Percentiles rank a stretch among this genome's conserved stretches.
These are phyloP conservation scores for Suncus etruscus DNA, from an alignment of 2,113 vertebrate species.

Conservation along the genomic window DNA sequence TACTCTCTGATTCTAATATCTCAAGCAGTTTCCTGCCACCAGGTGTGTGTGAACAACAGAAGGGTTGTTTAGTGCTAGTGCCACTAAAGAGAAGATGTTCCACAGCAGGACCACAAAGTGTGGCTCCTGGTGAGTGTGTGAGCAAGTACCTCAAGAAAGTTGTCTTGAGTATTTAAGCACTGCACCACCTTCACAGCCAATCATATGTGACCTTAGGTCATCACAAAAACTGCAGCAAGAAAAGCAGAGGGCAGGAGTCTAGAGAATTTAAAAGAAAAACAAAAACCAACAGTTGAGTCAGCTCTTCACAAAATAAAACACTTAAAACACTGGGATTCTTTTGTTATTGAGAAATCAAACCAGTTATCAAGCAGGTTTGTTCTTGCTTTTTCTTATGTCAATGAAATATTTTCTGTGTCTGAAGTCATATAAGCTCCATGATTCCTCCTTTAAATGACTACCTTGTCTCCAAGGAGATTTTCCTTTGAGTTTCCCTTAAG, in stretches of 20 bases:
- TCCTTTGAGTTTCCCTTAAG: not conserved
- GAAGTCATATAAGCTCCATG: not conserved
- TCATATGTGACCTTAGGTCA: no score
- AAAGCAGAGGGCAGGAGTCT: not conserved
- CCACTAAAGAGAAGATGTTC: no score
- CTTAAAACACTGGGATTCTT: not conserved
- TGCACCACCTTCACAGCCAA: no score
- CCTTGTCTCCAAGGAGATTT: not conserved
- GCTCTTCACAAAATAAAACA: not conserved
- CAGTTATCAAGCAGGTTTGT: not conserved
- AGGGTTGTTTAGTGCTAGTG: no score
- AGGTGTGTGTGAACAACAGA: no score
- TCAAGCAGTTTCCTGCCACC: no score
- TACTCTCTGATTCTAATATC: no score
- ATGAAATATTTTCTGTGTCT: not conserved
- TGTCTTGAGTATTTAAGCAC: no score
- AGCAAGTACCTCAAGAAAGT: no score
- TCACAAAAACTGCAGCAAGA: not conserved
- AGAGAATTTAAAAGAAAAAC: not conserved
- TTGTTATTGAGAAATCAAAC: not conserved
- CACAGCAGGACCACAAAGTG: no score
- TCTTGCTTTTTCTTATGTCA: slow-evolving; percentile 1
- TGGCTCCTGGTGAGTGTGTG: no score
- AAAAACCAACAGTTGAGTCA: not conserved
- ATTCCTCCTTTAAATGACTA: not conserved